These are phyloP conservation scores for Hylaea fasciaria DNA, from an alignment of 2,888 invertebrate genomes.

Conservation along the genomic window DNA sequence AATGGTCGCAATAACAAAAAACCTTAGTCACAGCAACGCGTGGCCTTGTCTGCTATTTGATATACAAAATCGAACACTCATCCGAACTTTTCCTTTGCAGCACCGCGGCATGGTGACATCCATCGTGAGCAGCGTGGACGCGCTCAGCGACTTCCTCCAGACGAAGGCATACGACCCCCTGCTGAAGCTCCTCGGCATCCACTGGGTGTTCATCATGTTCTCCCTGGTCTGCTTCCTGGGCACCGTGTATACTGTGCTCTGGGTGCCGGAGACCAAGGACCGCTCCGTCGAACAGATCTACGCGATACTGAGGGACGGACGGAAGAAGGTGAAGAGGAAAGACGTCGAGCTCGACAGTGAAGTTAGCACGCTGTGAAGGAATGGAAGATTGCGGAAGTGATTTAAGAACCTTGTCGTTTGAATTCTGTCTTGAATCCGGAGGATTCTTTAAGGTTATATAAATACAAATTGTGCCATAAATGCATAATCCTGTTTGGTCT, in stretches of 20 bases:
- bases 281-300: constrained; percentile 75
- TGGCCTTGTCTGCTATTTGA: too few relatives aligned
- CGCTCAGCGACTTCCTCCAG: constrained; percentile 78
- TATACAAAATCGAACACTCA: neutral
- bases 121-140: constrained; percentile 73
- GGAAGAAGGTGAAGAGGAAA: constrained; percentile 74
- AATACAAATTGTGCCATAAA: too few relatives aligned
- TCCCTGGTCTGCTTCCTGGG: constrained; percentile 76
- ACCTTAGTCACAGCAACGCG: too few relatives aligned
- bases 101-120: constrained; percentile 80
- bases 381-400: too few relatives aligned
- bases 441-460: too few relatives aligned
- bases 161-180: constrained; percentile 79
- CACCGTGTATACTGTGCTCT: constrained; percentile 73
- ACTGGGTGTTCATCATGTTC: constrained; percentile 80
- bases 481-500: too few relatives aligned
- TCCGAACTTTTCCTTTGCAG: constrained; percentile 52
- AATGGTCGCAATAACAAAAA: too few relatives aligned
- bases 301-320: constrained; percentile 67
- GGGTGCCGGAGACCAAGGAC: constrained; percentile 79
- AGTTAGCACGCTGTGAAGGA: constrained; percentile 67
- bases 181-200: constrained; percentile 75
- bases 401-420: neutral
- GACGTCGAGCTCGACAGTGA: constrained; percentile 65
- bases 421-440: neutral